Percentiles rank a stretch among this genome's conserved stretches.
Evolutionary conservation across 2,113 vertebrate genomes (phyloP).

Genomic region (Chaetops frenatus): DNA sequence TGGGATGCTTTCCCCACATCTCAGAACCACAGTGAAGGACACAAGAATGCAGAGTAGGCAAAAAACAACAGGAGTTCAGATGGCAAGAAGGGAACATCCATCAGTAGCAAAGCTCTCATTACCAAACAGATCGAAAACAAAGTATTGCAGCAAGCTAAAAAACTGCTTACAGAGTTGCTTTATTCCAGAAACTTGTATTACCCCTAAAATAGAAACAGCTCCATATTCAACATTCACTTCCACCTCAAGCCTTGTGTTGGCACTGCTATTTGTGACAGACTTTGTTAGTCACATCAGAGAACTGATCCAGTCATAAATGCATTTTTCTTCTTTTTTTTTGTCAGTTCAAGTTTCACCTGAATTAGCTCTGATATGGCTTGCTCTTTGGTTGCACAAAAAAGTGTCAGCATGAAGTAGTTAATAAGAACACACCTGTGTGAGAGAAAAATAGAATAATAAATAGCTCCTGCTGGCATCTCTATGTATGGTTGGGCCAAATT

Average conservation of each 20-base stretch:
- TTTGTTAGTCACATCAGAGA: not conserved
- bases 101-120: not conserved
- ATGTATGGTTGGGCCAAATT: not conserved
- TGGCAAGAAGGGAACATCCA: not conserved
- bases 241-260: not conserved
- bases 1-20: not conserved
- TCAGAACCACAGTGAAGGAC: rapidly evolving
- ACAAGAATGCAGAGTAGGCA: not conserved
- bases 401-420: not conserved
- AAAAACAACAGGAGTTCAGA: not conserved
- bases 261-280: not conserved
- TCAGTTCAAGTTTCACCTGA: not conserved
- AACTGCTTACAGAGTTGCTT: not conserved
- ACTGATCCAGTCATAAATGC: not conserved
- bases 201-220: not conserved
- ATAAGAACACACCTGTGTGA: not conserved
- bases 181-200: not conserved
- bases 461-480: not conserved
- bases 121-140: not conserved
- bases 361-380: not conserved
- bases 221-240: not conserved
- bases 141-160: not conserved
- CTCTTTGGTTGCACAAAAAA: not conserved
- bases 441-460: not conserved
- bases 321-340: not conserved